phyloP scores from a whole-genome alignment of 1,140 invertebrate species.

The Microvelia longipes region DNA sequence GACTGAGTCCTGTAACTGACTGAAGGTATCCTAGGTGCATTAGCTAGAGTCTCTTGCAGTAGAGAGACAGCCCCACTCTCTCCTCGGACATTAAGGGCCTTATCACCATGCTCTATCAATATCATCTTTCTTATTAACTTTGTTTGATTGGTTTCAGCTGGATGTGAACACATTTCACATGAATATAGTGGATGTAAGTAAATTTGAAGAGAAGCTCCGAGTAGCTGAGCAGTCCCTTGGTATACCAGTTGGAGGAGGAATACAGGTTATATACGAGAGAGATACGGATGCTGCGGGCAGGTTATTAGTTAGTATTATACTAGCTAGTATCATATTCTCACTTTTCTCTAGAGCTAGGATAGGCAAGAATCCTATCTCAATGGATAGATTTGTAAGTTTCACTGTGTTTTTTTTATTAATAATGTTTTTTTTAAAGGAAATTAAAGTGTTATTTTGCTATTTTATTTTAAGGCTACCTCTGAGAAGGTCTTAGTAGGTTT shows the following conservation, averaged over 20 bases:
- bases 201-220: conserved; percentile 76
- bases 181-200: conserved; percentile 62
- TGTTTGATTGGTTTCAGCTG: conserved; percentile 30
- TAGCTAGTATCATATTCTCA: conserved; percentile 19
- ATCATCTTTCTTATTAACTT: too few relatives aligned
- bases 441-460: too few relatives aligned
- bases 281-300: conserved; percentile 42
- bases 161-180: conserved; percentile 56
- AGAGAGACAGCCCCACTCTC: too few relatives aligned
- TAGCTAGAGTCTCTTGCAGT: too few relatives aligned
- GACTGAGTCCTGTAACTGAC: too few relatives aligned
- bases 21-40: too few relatives aligned
- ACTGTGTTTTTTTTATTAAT: not conserved
- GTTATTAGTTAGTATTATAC: conserved; percentile 44
- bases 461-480: too few relatives aligned
- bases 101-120: too few relatives aligned
- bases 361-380: conserved; percentile 26
- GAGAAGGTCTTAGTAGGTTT: too few relatives aligned
- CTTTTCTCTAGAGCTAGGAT: conserved; percentile 18
- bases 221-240: conserved; percentile 62
- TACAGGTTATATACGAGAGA: conserved; percentile 71
- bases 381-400: conserved; percentile 59
- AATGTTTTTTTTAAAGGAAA: too few relatives aligned
- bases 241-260: conserved; percentile 46
- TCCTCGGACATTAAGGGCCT: too few relatives aligned